Evolutionary conservation across 2,888 invertebrate species (phyloP).

Genomic region (Drosophila lutescens): DNA sequence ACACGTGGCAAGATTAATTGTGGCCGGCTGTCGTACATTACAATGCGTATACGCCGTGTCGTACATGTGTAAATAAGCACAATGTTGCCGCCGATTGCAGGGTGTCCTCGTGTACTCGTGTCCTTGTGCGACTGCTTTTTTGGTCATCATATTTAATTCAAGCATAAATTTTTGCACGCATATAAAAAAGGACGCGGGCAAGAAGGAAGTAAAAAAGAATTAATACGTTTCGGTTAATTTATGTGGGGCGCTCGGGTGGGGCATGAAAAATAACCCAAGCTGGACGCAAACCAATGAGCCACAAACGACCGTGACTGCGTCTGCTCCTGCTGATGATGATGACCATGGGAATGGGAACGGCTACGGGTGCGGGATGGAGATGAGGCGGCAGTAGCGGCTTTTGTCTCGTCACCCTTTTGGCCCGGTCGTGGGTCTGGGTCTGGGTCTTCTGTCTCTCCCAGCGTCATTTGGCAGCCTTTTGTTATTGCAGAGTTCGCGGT

Average conservation of each 20-base stretch:
- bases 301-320: conserved; percentile 76
- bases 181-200: conserved; percentile 63
- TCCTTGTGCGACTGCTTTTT: conserved; percentile 72
- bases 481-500: conserved; percentile 66
- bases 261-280: conserved; percentile 70
- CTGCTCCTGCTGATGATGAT: conserved; percentile 25
- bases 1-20: conserved; percentile 79
- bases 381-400: conserved; percentile 44
- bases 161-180: conserved; percentile 76
- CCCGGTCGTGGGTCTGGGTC: conserved; percentile 16
- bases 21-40: conserved; percentile 74
- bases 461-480: conserved; percentile 70
- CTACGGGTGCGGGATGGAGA: not conserved
- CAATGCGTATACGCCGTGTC: conserved; percentile 74
- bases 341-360: conserved; percentile 9
- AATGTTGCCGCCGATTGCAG: conserved; percentile 32
- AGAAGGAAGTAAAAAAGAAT: conserved; percentile 69
- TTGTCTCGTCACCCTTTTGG: conserved; percentile 74
- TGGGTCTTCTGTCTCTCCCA: not conserved
- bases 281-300: conserved; percentile 70
- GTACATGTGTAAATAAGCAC: conserved; percentile 77
- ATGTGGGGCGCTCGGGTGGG: conserved; percentile 58
- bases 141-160: conserved; percentile 81
- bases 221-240: conserved; percentile 81
- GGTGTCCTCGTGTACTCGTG: conserved; percentile 18